phyloP scores from a whole-genome alignment of 2,888 invertebrate species.

The Pyrrhia umbra region DNA sequence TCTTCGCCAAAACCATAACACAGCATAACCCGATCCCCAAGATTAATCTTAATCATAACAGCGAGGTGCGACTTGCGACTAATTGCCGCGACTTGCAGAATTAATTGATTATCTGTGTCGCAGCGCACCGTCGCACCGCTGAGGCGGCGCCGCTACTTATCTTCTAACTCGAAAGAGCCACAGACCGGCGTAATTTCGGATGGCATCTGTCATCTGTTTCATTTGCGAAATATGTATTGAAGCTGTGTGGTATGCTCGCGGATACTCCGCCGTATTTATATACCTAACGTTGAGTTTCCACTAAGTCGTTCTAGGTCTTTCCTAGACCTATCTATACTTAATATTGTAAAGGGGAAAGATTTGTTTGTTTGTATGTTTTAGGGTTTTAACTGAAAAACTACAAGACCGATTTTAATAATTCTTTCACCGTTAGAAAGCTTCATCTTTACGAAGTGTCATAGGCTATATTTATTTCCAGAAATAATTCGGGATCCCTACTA shows the following conservation, averaged over 20 bases:
- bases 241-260: constrained; percentile 6
- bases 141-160: constrained; percentile 49
- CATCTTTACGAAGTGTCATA: too few species aligned
- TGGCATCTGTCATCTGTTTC: constrained; percentile 49
- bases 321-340: too few species aligned
- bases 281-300: not conserved
- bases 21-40: constrained; percentile 51
- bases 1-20: constrained; percentile 10
- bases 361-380: too few species aligned
- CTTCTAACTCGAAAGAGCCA: constrained; percentile 36
- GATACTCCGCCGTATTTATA: not conserved
- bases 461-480: too few species aligned
- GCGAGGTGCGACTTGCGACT: constrained; percentile 78
- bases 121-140: constrained; percentile 55
- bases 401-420: too few species aligned
- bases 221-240: constrained; percentile 10
- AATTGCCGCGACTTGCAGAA: constrained; percentile 77
- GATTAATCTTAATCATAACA: constrained; percentile 80
- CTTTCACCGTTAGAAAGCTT: too few species aligned
- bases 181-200: constrained; percentile 40
- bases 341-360: too few species aligned
- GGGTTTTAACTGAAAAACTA: too few species aligned
- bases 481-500: too few species aligned
- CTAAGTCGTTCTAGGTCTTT: too few species aligned
- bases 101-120: constrained; percentile 80